Evolutionary conservation across 2,888 invertebrate genomes (phyloP), one percentile per base, ranked within the genome.

Genomic region (Drosophila longiperda): DNA sequence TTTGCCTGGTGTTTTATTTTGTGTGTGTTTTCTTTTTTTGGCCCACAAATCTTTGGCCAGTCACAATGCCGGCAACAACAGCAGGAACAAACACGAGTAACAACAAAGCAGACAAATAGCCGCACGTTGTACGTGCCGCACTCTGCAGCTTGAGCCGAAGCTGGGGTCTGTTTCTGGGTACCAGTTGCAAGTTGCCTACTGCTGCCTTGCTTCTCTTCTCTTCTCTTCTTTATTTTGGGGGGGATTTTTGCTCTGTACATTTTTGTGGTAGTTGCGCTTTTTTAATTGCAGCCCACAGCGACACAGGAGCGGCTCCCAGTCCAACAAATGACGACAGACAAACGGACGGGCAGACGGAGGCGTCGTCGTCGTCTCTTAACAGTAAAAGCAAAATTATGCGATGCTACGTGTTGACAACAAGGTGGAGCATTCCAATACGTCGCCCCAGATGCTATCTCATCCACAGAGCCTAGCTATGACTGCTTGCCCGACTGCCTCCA

Each of bases 381-480:
- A 87, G 90, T 84, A 85, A 85, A 85, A 85, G 83, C 70, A 81
- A 86, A 85, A 90, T 85, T 85, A 85, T 85, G 87, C 87, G 85
- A 85, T 85, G 73, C 87, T 83, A 90, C 85, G 85, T 85, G 85
- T 79, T 72, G 85, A 89, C 89, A 85, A 88, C 80, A 71, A 73
- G 81, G 67, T 79, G 89, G 68, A 83, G 88, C 88, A 84, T 84
- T 84, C 84, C 84, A 83, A 87, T 84, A 74, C 88, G 86, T 84
- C 80, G 69, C 75, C 71, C 79, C 79, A 59, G 80, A 80, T 79
- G 67, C 54, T 82, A 81, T 82, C 82, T 60, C 55, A 78, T 59
- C 67, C 64, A 69, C 23, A 38, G 42, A 53, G 66, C 60, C 63
- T 60, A 59, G 29, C 65, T 49, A 61, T 29, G 65, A 34, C 64